Evolutionary conservation across 1,140 invertebrate species (phyloP).

Genomic region (Ladona fulva): DNA sequence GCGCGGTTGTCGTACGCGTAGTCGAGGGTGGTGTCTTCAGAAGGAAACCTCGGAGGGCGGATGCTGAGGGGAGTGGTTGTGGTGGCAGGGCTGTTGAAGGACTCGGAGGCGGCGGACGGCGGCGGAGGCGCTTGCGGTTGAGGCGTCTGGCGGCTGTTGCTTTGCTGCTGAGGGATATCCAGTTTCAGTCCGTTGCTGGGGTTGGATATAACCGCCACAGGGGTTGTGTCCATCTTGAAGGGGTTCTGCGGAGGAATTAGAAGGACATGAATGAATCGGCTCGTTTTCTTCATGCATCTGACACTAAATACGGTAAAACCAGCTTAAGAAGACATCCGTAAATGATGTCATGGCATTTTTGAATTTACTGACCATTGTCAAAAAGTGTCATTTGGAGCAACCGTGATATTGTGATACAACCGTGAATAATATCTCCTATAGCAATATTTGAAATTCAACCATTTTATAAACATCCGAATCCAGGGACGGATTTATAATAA

Average conservation of each 20-base stretch:
- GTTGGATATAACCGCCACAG: neutral
- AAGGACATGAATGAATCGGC: too few relatives aligned
- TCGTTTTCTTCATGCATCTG: too few relatives aligned
- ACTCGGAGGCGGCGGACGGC: neutral
- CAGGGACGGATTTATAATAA: too few relatives aligned
- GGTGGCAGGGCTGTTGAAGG: slow-evolving; percentile 40
- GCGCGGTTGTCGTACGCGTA: slow-evolving; percentile 61
- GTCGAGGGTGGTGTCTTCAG: slow-evolving; percentile 55
- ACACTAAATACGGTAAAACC: too few relatives aligned
- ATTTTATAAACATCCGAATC: too few relatives aligned
- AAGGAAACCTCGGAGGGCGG: slow-evolving; percentile 38
- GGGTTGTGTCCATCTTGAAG: neutral
- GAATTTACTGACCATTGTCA: too few relatives aligned
- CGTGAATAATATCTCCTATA: too few relatives aligned
- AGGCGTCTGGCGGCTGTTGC: neutral
- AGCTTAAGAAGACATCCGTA: too few relatives aligned
- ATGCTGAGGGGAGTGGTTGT: slow-evolving; percentile 42
- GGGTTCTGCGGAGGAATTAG: neutral
- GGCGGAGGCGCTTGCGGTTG: neutral
- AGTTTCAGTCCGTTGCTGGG: neutral
- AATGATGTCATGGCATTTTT: too few relatives aligned
- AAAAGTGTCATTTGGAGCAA: too few relatives aligned
- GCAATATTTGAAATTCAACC: too few relatives aligned
- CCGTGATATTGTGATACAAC: too few relatives aligned
- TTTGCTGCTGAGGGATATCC: neutral